These are phyloP conservation scores for Parnassius mnemosyne DNA, from an alignment of 2,888 invertebrate genomes.

Conservation along the genomic window DNA sequence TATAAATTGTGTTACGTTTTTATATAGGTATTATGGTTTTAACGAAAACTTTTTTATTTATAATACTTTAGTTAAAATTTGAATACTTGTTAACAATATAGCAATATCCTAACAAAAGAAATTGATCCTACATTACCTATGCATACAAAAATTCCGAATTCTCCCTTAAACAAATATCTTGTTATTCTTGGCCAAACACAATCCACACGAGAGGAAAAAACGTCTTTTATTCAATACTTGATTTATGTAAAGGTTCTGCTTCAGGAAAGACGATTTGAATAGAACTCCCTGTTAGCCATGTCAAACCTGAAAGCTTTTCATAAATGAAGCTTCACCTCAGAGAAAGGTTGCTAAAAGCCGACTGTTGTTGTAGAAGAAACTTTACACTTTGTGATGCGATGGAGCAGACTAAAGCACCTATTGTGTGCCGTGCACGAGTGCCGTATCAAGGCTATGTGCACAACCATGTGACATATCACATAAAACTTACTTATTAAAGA, in stretches of 20 bases:
- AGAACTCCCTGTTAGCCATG: conserved; percentile 61
- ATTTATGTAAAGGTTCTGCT: conserved; percentile 56
- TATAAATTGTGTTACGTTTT: too few relatives aligned
- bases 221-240: conserved; percentile 62
- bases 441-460: background rate
- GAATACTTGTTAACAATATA: too few relatives aligned
- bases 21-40: too few relatives aligned
- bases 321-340: conserved; percentile 67
- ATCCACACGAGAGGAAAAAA: conserved; percentile 48
- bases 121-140: background rate
- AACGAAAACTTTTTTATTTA: too few relatives aligned
- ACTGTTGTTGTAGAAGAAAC: conserved; percentile 56
- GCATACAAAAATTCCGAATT: conserved; percentile 18
- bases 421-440: conserved; percentile 23
- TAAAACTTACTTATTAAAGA: background rate
- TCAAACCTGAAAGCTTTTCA: conserved; percentile 75
- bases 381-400: conserved; percentile 51
- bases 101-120: conserved; percentile 14
- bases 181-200: conserved; percentile 34
- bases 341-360: conserved; percentile 63
- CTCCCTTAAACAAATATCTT: conserved; percentile 26
- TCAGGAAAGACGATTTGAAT: conserved; percentile 71
- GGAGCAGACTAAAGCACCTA: conserved; percentile 40
- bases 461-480: background rate
- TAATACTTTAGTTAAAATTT: too few relatives aligned